These are phyloP conservation scores for Oplegnathus fasciatus DNA, from an alignment of 2,113 vertebrate genomes.

Conservation along the genomic window DNA sequence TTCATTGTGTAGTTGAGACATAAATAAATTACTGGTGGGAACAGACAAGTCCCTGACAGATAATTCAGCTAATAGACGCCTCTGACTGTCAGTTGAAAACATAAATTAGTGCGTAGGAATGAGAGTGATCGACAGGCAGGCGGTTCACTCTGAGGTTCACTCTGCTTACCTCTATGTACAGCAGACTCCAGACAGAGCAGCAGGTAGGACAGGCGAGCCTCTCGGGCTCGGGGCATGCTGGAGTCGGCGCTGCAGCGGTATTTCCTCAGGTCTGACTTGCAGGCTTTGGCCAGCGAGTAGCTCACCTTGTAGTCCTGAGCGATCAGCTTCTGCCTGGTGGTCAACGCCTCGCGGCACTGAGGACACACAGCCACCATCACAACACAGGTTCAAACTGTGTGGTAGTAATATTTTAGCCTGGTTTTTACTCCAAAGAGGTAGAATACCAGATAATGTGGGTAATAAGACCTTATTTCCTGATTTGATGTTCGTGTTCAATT, in stretches of 20 bases:
- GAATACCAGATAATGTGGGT: background rate
- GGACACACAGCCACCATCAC: background rate
- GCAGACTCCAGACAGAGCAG: constrained; percentile 95
- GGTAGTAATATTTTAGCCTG: background rate
- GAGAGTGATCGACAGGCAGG: background rate
- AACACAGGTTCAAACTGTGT: background rate
- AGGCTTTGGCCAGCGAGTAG: constrained; percentile 96
- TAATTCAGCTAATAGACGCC: background rate
- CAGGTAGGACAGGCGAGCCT: constrained; percentile 94
- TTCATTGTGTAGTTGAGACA: background rate
- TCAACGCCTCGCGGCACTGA: constrained; percentile 94
- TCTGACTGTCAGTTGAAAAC: background rate
- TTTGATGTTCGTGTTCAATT: background rate
- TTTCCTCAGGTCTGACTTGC: constrained; percentile 94
- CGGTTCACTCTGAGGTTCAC: background rate
- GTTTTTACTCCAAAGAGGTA: background rate
- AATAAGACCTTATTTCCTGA: background rate
- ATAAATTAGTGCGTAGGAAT: background rate
- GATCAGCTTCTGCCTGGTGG: constrained; percentile 95
- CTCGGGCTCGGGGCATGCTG: constrained; percentile 92
- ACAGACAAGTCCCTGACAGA: background rate
- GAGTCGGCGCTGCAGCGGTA: constrained; percentile 93
- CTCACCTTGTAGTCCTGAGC: constrained; percentile 98
- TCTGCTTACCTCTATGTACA: constrained; percentile 90
- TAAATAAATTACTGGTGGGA: background rate